Conservation (phyloP, 2,113 vertebrate species). For the Lampris incognitus region DNA sequence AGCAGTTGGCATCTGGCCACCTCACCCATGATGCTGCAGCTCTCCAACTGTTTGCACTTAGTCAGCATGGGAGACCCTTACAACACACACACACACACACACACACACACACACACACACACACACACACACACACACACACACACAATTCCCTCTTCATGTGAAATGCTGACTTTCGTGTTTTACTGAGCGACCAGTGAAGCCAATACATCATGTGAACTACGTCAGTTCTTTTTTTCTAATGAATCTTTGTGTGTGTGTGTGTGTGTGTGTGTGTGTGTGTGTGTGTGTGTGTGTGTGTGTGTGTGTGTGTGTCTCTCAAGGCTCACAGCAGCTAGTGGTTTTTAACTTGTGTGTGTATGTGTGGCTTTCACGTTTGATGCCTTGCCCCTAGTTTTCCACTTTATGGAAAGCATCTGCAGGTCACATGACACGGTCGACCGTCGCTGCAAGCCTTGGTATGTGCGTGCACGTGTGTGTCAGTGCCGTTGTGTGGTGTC, state of each 20-base stretch:
- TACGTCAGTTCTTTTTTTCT: background rate
- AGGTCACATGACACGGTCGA: background rate
- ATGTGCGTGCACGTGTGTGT: background rate
- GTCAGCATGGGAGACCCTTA: too few relatives aligned
- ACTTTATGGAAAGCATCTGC: constrained; percentile 7
- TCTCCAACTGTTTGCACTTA: too few relatives aligned
- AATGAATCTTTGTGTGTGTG: background rate
- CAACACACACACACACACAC: background rate
- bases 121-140: background rate
- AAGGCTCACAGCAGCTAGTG: background rate
- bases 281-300: background rate
- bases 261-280: too few relatives aligned
- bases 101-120: background rate
- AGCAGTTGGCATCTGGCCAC: too few relatives aligned
- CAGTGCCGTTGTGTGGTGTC: background rate
- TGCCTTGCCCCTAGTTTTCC: background rate
- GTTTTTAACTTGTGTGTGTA: background rate
- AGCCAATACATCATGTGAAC: background rate
- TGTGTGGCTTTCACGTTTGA: background rate
- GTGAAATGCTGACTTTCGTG: background rate
- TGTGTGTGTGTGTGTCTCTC: too few relatives aligned
- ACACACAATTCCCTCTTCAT: background rate
- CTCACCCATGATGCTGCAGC: too few relatives aligned
- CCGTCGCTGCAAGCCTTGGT: background rate
- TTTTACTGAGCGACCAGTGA: background rate